phyloP scores from a whole-genome alignment of 2,888 invertebrate genomes.

The Zonitis immaculata region DNA sequence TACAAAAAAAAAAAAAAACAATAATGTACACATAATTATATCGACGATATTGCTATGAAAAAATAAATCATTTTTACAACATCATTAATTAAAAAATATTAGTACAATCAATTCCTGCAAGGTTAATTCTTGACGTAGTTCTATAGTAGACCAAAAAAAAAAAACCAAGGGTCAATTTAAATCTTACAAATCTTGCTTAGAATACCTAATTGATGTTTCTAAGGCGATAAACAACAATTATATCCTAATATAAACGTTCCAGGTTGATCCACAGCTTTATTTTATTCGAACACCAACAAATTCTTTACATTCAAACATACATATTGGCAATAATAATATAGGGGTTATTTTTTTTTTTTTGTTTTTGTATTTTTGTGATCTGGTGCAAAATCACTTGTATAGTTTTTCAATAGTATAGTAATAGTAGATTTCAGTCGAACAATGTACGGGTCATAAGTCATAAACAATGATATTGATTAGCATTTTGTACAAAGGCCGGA shows the following conservation, averaged over 20 bases:
- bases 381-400: background rate
- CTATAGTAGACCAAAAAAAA: no score
- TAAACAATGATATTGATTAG: constrained; percentile 18
- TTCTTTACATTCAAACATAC: constrained; percentile 4
- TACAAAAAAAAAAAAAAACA: no score
- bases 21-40: constrained; percentile 11
- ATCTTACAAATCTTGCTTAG: constrained; percentile 23
- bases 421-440: background rate
- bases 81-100: no score
- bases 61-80: no score
- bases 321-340: background rate
- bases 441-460: constrained; percentile 17
- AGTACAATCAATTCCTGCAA: constrained; percentile 2
- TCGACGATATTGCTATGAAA: background rate
- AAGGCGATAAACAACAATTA: constrained; percentile 42
- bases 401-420: background rate
- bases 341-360: no score
- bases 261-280: constrained; percentile 26
- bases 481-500: constrained; percentile 28
- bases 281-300: constrained; percentile 13
- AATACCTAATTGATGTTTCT: constrained; percentile 36
- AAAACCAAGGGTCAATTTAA: constrained; percentile 25
- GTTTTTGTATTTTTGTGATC: background rate
- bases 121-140: constrained; percentile 16
- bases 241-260: constrained; percentile 36